phyloP scores from a whole-genome alignment of 2,113 vertebrate genomes.

The Bos indicus region DNA sequence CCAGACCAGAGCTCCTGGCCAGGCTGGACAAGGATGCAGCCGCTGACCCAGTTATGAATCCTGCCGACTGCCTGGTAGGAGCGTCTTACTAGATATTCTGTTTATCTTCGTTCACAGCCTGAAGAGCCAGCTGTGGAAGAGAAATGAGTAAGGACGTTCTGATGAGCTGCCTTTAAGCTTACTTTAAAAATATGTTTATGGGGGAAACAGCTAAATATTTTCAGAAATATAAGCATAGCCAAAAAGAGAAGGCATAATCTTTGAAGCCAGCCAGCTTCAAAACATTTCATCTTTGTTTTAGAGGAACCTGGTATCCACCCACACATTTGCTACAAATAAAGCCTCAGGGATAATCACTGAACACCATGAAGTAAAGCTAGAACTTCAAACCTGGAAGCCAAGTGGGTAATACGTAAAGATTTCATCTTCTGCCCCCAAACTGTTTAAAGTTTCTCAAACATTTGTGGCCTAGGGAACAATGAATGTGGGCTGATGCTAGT shows the following conservation, averaged over 20 bases:
- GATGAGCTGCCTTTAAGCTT: background rate
- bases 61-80: background rate
- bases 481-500: background rate
- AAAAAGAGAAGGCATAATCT: background rate
- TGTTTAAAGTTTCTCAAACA: background rate
- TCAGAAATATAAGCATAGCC: background rate
- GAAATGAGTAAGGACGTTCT: background rate
- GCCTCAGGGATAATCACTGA: background rate
- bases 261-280: background rate
- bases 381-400: background rate
- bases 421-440: background rate
- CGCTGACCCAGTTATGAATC: fast-evolving
- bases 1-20: background rate
- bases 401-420: background rate
- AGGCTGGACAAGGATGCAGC: background rate
- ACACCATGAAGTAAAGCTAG: background rate
- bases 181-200: background rate
- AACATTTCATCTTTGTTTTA: conserved; percentile 19
- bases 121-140: background rate
- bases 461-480: background rate
- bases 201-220: background rate
- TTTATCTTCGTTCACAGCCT: background rate
- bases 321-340: background rate
- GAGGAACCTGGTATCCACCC: background rate
- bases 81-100: background rate